phyloP scores from a whole-genome alignment of 1,140 invertebrate species.

The Drosophila elegans region DNA sequence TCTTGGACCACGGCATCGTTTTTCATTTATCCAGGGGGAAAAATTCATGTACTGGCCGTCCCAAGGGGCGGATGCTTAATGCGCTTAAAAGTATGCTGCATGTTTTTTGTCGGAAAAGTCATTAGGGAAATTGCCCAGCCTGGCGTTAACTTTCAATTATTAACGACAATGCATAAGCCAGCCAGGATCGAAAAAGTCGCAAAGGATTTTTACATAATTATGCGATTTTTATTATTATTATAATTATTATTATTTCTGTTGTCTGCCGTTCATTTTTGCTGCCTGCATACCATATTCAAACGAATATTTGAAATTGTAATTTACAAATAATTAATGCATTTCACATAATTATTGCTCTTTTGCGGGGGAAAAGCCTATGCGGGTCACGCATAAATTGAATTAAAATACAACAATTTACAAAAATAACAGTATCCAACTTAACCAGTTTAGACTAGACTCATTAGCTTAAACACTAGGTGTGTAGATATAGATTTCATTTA shows the following conservation, averaged over 20 bases:
- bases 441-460: slow-evolving; percentile 41
- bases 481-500: slow-evolving; percentile 26
- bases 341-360: slow-evolving; percentile 6
- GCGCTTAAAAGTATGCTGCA: slow-evolving; percentile 62
- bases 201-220: slow-evolving; percentile 42
- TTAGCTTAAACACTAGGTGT: slow-evolving; percentile 39
- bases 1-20: slow-evolving; percentile 46
- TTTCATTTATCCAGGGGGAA: slow-evolving; percentile 69
- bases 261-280: slow-evolving; percentile 22
- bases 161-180: slow-evolving; percentile 13
- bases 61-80: slow-evolving; percentile 62
- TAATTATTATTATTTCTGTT: slow-evolving; percentile 58
- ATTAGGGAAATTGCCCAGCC: slow-evolving; percentile 68
- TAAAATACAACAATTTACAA: slow-evolving; percentile 54
- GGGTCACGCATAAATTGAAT: slow-evolving; percentile 26
- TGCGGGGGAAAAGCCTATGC: slow-evolving; percentile 1
- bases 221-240: slow-evolving; percentile 60
- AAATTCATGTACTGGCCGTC: slow-evolving; percentile 70
- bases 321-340: slow-evolving; percentile 23
- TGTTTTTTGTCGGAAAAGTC: slow-evolving; percentile 59
- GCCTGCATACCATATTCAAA: slow-evolving; percentile 11
- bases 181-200: slow-evolving; percentile 18
- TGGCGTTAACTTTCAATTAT: slow-evolving; percentile 55
- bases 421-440: slow-evolving; percentile 53
- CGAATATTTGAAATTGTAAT: slow-evolving; percentile 20